Percentiles rank a stretch among this genome's conserved stretches.
These are phyloP conservation scores for Augochlorella aurata DNA, from an alignment of 2,888 invertebrate species.

Conservation along the genomic window DNA sequence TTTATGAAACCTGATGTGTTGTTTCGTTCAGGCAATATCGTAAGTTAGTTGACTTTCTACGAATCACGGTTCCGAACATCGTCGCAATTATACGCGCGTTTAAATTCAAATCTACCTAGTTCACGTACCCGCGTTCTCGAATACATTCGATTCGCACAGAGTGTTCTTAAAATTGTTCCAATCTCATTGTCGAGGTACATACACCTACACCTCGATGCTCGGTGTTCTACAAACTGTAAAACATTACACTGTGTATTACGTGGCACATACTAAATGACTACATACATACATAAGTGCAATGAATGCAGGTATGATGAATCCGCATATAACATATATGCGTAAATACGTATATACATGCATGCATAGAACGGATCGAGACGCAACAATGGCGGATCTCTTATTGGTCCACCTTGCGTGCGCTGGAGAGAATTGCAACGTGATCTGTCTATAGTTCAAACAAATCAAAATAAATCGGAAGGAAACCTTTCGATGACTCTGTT, in stretches of 20 bases:
- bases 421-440: background rate
- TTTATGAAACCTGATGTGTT: background rate
- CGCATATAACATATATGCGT: too few species aligned
- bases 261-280: too few species aligned
- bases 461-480: background rate
- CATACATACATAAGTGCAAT: too few species aligned
- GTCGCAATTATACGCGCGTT: background rate
- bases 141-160: background rate
- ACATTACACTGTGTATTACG: too few species aligned
- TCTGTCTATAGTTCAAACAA: background rate
- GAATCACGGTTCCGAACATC: background rate
- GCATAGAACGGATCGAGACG: background rate
- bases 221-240: too few species aligned
- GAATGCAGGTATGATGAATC: too few species aligned
- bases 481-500: background rate
- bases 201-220: background rate
- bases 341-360: too few species aligned
- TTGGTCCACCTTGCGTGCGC: background rate
- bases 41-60: background rate
- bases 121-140: background rate
- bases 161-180: conserved; percentile 1
- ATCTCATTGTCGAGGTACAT: background rate
- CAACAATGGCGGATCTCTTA: background rate
- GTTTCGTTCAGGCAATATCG: background rate
- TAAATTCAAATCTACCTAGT: background rate